A percentile compares a stretch with the other conserved stretches of the same genome.
Conservation (phyloP, 2,113 vertebrate species). For the Athene cunicularia region DNA sequence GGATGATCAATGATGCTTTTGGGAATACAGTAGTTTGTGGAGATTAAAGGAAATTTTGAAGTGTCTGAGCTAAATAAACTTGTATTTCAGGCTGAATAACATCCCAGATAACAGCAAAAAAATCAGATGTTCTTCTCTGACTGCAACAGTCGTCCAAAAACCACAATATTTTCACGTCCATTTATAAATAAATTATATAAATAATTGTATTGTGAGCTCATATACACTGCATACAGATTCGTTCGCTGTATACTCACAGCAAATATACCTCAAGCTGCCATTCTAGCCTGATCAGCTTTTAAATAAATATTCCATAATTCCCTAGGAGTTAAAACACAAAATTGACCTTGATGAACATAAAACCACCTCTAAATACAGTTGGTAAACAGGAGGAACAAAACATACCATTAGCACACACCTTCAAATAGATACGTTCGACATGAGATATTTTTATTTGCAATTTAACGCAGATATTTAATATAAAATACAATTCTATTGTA, state of each 20-base stretch:
- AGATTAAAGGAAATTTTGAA: slow-evolving; percentile 19
- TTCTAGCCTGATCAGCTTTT: not conserved
- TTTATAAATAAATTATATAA: not conserved
- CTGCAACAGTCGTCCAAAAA: not conserved
- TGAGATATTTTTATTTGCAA: not conserved
- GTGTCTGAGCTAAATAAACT: not conserved
- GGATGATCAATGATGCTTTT: not conserved
- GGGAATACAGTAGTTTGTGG: not conserved
- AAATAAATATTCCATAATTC: not conserved
- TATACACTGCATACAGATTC: not conserved
- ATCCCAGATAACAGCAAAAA: not conserved
- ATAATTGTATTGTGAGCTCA: not conserved
- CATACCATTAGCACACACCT: not conserved
- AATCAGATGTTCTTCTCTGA: not conserved
- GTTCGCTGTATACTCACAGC: not conserved
- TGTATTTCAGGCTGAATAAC: not conserved
- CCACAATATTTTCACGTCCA: not conserved
- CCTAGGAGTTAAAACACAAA: not conserved
- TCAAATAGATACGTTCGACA: accelerated
- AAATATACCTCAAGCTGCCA: not conserved
- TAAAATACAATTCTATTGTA: not conserved
- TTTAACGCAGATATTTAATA: not conserved
- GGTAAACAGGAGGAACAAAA: not conserved
- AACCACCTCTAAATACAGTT: not conserved
- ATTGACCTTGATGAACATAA: not conserved